Percentiles rank a stretch among this genome's conserved stretches.
These are phyloP conservation scores for Masnerella sp. DNA, from an alignment of 2,888 invertebrate species.

Conservation along the genomic window DNA sequence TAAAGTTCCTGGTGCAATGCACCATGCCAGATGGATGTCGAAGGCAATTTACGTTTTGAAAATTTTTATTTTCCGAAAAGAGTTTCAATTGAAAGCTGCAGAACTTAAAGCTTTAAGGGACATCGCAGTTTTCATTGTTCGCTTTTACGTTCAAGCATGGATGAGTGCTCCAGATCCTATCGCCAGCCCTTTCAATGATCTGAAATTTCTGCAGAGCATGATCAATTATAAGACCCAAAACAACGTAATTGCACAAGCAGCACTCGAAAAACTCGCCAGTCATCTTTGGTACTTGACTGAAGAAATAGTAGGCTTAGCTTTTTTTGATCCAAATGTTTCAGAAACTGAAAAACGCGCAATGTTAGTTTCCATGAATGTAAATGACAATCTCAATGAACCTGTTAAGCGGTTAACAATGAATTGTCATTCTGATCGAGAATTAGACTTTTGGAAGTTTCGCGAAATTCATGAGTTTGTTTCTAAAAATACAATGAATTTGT, in stretches of 20 bases:
- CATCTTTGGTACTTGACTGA: conserved; percentile 49
- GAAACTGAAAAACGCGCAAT: not conserved
- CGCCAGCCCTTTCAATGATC: conserved; percentile 13
- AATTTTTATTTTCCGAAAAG: conserved; percentile 24
- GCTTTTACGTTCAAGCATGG: conserved; percentile 45
- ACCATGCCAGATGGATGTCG: conserved; percentile 33
- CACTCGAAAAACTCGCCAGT: conserved; percentile 19
- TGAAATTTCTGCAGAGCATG: conserved; percentile 17
- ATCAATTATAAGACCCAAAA: conserved; percentile 5
- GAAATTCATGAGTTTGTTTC: not conserved
- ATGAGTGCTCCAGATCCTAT: not conserved
- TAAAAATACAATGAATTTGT: not conserved
- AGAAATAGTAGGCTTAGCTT: conserved; percentile 21
- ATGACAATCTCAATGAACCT: not conserved
- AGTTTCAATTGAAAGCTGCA: conserved; percentile 7
- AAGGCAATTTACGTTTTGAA: conserved; percentile 35
- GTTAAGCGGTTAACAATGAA: not conserved
- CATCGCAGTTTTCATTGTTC: conserved; percentile 14
- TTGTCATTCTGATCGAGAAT: not conserved
- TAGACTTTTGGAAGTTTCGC: not conserved
- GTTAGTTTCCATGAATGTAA: not conserved
- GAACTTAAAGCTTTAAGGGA: conserved; percentile 14
- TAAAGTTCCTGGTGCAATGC: conserved; percentile 14
- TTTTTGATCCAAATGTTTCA: conserved; percentile 17
- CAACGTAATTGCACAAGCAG: conserved; percentile 19